Percentiles rank a stretch among this genome's conserved stretches.
phyloP scores from a whole-genome alignment of 2,113 vertebrate species.

The Ondatra zibethicus region DNA sequence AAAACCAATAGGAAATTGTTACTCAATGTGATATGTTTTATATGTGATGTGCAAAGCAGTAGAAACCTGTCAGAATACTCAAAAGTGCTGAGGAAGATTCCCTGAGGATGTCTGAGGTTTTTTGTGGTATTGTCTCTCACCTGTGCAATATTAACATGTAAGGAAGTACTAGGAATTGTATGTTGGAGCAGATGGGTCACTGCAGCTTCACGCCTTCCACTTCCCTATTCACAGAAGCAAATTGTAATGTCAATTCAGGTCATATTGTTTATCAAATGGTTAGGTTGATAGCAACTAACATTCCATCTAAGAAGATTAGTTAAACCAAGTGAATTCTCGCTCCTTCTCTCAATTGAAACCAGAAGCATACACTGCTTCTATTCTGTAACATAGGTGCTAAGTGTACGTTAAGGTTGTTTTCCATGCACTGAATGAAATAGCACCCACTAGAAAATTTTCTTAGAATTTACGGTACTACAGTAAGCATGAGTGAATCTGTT shows the following conservation, averaged over 20 bases:
- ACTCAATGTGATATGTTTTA: neutral
- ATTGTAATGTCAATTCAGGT: neutral
- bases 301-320: neutral
- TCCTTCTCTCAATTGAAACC: neutral
- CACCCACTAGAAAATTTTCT: neutral
- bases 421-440: neutral
- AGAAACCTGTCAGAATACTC: neutral
- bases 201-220: neutral
- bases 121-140: neutral
- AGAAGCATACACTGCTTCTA: neutral
- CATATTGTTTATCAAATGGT: conserved; percentile 17
- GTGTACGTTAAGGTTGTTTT: conserved; percentile 25
- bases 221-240: conserved; percentile 11
- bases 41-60: neutral
- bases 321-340: neutral
- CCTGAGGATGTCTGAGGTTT: neutral
- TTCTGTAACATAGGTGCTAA: neutral
- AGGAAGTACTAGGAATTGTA: neutral
- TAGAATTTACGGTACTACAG: neutral
- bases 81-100: neutral
- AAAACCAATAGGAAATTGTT: neutral
- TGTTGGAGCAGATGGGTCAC: neutral
- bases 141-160: neutral
- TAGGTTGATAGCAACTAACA: neutral
- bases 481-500: neutral